A percentile compares a stretch with the other conserved stretches of the same genome.
These are phyloP conservation scores for Eudyptes chrysolophus DNA, from an alignment of 2,113 vertebrate species.

Conservation along the genomic window DNA sequence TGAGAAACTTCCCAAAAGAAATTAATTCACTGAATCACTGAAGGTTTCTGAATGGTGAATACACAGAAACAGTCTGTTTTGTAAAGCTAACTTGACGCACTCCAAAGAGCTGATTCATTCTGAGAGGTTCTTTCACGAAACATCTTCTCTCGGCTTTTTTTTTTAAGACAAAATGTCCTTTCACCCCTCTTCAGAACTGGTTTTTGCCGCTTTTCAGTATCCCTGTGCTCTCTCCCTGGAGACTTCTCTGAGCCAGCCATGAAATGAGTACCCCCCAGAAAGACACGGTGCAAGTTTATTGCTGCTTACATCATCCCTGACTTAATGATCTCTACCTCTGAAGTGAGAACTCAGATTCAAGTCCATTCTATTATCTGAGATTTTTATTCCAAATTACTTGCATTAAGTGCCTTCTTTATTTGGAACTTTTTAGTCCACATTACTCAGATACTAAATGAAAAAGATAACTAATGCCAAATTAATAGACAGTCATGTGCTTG, in stretches of 20 bases:
- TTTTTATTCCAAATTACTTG: not conserved
- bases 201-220: not conserved
- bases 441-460: not conserved
- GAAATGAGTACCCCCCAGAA: not conserved
- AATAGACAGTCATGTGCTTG: not conserved
- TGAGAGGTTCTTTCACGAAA: not conserved
- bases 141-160: not conserved
- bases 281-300: not conserved
- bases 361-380: not conserved
- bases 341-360: not conserved
- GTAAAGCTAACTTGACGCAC: not conserved
- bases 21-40: not conserved
- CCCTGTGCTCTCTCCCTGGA: not conserved
- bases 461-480: not conserved
- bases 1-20: slow-evolving; percentile 3
- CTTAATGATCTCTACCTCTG: not conserved
- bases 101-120: slow-evolving; percentile 18
- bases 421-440: not conserved
- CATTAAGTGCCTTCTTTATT: not conserved
- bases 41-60: not conserved
- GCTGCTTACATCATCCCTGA: not conserved
- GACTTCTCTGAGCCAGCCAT: not conserved
- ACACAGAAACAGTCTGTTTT: slow-evolving; percentile 5
- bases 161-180: not conserved
- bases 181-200: not conserved